Evolutionary conservation across 2,113 vertebrate genomes (phyloP).

Genomic region (Cyanocitta stelleri): DNA sequence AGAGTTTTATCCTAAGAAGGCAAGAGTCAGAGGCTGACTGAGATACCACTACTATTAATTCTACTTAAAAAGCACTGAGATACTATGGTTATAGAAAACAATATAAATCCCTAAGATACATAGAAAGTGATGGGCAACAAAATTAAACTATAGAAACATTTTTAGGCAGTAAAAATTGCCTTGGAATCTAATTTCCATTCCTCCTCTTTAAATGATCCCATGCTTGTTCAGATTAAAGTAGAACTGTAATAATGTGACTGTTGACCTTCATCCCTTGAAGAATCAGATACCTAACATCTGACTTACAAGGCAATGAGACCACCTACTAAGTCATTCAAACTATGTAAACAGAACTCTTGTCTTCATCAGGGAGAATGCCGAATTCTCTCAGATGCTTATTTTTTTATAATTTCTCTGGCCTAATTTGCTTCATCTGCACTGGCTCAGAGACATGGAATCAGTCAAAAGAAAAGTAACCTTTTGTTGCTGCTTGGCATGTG

Average conservation of each 20-base stretch:
- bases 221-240: background rate
- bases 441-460: background rate
- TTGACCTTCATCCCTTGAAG: background rate
- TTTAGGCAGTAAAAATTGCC: background rate
- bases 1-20: background rate
- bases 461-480: background rate
- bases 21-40: background rate
- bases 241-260: background rate
- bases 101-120: background rate
- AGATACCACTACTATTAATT: background rate
- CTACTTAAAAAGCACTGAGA: background rate
- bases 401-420: background rate
- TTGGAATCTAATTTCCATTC: background rate
- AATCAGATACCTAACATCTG: background rate
- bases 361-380: background rate
- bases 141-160: background rate
- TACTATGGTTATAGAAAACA: background rate
- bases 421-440: background rate
- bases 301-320: background rate
- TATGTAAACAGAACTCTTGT: background rate
- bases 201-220: background rate
- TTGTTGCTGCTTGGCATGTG: background rate
- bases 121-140: background rate
- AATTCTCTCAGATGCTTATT: background rate
- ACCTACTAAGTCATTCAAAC: background rate